A percentile compares a stretch with the other conserved stretches of the same genome.
Evolutionary conservation across 2,888 invertebrate species (phyloP).

Genomic region (Graphium colonna): DNA sequence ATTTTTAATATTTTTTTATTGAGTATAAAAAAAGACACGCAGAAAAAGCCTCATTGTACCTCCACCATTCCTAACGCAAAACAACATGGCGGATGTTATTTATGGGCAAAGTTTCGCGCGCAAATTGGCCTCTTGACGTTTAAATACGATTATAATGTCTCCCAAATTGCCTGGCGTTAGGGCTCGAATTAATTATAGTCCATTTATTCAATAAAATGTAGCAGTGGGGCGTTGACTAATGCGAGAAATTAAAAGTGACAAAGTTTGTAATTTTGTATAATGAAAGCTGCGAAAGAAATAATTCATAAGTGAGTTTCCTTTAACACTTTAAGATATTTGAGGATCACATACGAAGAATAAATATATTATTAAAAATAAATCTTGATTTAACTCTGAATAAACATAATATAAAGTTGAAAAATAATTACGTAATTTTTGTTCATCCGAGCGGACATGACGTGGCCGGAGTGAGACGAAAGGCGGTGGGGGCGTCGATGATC

Average conservation of each 20-base stretch:
- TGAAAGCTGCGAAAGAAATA: not conserved
- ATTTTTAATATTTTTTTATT: not conserved
- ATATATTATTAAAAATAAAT: too few relatives aligned
- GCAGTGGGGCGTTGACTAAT: slow-evolving; percentile 34
- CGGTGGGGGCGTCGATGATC: too few relatives aligned
- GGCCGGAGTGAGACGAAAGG: too few relatives aligned
- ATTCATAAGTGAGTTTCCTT: too few relatives aligned
- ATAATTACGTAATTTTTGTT: too few relatives aligned
- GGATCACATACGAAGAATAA: too few relatives aligned
- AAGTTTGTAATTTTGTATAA: slow-evolving; percentile 18
- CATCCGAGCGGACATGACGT: too few relatives aligned
- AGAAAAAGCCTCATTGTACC: slow-evolving; percentile 8
- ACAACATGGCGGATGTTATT: slow-evolving; percentile 38
- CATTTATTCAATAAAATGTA: slow-evolving; percentile 31
- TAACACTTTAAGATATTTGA: too few relatives aligned
- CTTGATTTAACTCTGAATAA: too few relatives aligned
- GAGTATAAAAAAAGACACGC: not conserved
- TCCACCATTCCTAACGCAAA: slow-evolving; percentile 23
- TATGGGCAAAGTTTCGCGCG: slow-evolving; percentile 42
- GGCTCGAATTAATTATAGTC: slow-evolving; percentile 35
- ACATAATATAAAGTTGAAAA: too few relatives aligned
- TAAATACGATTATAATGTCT: slow-evolving; percentile 49
- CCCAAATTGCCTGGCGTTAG: slow-evolving; percentile 40
- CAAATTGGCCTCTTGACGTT: slow-evolving; percentile 44
- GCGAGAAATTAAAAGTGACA: slow-evolving; percentile 31